Percentiles rank a stretch among this genome's conserved stretches.
phyloP scores from a whole-genome alignment of 2,113 vertebrate genomes.

The Sula dactylatra region DNA sequence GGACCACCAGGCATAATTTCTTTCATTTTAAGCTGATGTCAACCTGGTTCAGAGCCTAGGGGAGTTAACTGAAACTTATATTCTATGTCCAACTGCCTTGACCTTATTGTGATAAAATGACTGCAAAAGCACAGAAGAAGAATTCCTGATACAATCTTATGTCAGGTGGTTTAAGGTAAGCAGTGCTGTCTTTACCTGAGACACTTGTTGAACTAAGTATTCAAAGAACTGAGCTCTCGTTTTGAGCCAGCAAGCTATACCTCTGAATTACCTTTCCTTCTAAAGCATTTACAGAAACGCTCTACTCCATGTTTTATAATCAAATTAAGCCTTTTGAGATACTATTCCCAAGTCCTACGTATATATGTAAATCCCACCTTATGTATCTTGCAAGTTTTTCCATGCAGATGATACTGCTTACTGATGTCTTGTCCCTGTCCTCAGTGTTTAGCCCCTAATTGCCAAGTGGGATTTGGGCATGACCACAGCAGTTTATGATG shows the following conservation, averaged over 20 bases:
- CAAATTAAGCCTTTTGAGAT: background rate
- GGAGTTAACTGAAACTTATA: background rate
- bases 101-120: background rate
- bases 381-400: background rate
- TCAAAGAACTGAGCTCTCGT: background rate
- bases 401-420: background rate
- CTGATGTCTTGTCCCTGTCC: background rate
- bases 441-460: background rate
- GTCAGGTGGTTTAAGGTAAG: background rate
- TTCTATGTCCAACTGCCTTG: background rate
- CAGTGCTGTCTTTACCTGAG: background rate
- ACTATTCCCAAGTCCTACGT: background rate
- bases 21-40: background rate
- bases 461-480: background rate
- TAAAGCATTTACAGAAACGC: background rate
- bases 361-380: background rate
- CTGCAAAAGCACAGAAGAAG: background rate
- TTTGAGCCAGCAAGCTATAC: background rate
- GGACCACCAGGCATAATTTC: background rate
- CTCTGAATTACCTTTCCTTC: background rate
- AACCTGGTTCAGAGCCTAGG: background rate
- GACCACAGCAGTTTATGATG: background rate
- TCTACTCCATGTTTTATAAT: background rate
- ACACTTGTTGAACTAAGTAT: background rate
- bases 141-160: background rate